phyloP scores from a whole-genome alignment of 2,888 invertebrate genomes.

The Diarsia mendica region DNA sequence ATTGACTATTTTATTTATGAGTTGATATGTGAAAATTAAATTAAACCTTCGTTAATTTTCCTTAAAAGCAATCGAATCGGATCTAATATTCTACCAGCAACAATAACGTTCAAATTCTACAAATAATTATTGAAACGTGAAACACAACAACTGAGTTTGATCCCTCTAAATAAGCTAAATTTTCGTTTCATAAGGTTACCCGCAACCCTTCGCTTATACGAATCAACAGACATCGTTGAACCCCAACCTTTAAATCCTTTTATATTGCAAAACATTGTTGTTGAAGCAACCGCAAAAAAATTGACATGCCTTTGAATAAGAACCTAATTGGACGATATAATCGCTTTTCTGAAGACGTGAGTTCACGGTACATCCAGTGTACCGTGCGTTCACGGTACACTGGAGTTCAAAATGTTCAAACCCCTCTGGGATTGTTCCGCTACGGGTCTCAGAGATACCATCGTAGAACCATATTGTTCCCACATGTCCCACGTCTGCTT shows the following conservation, averaged over 20 bases:
- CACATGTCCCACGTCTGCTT: slow-evolving; percentile 16
- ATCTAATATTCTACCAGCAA: neutral
- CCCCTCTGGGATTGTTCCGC: slow-evolving; percentile 27
- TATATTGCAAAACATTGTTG: slow-evolving; percentile 32
- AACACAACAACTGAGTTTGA: slow-evolving; percentile 36
- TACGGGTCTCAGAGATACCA: slow-evolving; percentile 29
- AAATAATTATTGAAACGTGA: slow-evolving; percentile 39
- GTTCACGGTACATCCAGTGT: slow-evolving; percentile 7
- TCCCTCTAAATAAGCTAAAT: slow-evolving; percentile 42
- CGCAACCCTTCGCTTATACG: slow-evolving; percentile 31
- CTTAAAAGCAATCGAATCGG: neutral
- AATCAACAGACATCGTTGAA: slow-evolving; percentile 31
- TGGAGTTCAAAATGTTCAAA: slow-evolving; percentile 23
- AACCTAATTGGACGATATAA: slow-evolving; percentile 39
- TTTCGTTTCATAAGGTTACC: slow-evolving; percentile 38
- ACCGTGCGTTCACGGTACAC: slow-evolving; percentile 9
- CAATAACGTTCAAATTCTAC: slow-evolving; percentile 13
- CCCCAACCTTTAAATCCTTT: slow-evolving; percentile 32
- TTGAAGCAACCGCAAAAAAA: slow-evolving; percentile 33
- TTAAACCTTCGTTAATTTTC: neutral
- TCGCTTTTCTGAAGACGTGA: slow-evolving; percentile 23
- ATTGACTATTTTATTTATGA: neutral
- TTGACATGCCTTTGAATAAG: slow-evolving; percentile 29
- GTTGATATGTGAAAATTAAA: neutral
- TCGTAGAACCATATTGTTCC: slow-evolving; percentile 10